Base-by-base conservation (phyloP, 2,797 vertebrate species). In the Xiphorhynchus erythropygius region DNA sequence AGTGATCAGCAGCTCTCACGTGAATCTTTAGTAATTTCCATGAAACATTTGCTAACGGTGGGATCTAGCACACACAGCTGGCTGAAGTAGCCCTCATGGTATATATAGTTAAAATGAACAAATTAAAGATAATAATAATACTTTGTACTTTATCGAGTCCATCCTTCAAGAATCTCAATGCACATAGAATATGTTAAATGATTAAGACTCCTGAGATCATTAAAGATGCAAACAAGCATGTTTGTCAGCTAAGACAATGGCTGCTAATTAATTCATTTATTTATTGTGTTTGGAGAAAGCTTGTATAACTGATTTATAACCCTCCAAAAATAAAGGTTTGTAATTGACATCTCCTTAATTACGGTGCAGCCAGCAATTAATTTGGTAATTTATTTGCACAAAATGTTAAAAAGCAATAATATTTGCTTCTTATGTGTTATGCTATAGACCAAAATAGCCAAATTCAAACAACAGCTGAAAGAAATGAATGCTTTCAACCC, bases 251-350 rank as follows among this genome's bases (percentile, higher is more conserved):
- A 93, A 94, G 82, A 91, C 79, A 67, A 73, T 57, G 67, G 24
- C 83, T 95, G 62, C 71, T 85, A 95, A 84, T 92, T 95, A 91
- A 80, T 93, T 95, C 87, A 93, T 95, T 95, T 88, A 78, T 92
- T 89, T 89, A 64, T 89, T 90, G 70, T 74, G 60, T 90, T 95
- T 74, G 13, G 70, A 93, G 25, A 90, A 24, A 95, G 76, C 47
- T 78, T 93, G 69, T 69, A 53, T 76, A 94, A 87, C 59, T 81
- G 62, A 96, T 91, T 90, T 82, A 89, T 64, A 87, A 85, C 56
- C 32, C 49, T 64, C 53, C 12, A 82, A 78, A 95, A 95, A 78
- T 49, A 88, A 85, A 88, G 23, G 47, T 73, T 93, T 90, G 25
- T 80, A 89, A 93, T 47, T 90, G 83, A 92, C 89, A 76, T 33